Evolutionary conservation across 1,140 invertebrate species (phyloP).

Genomic region (Drosophila nebulosa): DNA sequence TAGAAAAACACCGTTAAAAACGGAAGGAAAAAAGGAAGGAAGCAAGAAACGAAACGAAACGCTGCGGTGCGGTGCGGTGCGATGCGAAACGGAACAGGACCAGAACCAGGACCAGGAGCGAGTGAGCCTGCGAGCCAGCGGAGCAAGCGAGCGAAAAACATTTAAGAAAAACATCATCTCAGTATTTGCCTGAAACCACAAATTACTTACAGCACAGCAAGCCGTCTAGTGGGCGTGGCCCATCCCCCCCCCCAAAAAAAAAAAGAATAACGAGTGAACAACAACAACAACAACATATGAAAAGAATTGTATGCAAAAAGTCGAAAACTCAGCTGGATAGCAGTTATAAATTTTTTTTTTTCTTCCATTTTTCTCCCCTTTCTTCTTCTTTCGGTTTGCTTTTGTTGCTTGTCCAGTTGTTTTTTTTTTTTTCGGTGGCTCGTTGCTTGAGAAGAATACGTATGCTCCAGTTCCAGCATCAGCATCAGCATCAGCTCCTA

Average conservation of each 20-base stretch:
- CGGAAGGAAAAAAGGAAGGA: constrained; percentile 28
- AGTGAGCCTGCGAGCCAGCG: not conserved
- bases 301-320: constrained; percentile 59
- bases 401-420: constrained; percentile 5
- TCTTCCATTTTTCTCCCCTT: not conserved
- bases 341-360: constrained; percentile 27
- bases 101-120: too few species aligned
- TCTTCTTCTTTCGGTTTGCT: not conserved
- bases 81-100: not conserved
- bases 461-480: not conserved
- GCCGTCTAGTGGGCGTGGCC: constrained; percentile 61
- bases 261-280: not conserved
- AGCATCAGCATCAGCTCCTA: not conserved
- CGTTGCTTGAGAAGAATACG: not conserved
- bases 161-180: constrained; percentile 79
- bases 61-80: not conserved
- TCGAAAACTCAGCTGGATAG: constrained; percentile 37
- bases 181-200: constrained; percentile 78
- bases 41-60: not conserved
- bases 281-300: constrained; percentile 5
- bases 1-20: constrained; percentile 22
- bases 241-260: not conserved
- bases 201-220: constrained; percentile 78
- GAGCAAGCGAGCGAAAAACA: constrained; percentile 59
- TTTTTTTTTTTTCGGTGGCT: constrained; percentile 2